Percentiles rank a stretch among this genome's conserved stretches.
Evolutionary conservation across 2,113 vertebrate species (phyloP).

Genomic region (Vimba vimba): DNA sequence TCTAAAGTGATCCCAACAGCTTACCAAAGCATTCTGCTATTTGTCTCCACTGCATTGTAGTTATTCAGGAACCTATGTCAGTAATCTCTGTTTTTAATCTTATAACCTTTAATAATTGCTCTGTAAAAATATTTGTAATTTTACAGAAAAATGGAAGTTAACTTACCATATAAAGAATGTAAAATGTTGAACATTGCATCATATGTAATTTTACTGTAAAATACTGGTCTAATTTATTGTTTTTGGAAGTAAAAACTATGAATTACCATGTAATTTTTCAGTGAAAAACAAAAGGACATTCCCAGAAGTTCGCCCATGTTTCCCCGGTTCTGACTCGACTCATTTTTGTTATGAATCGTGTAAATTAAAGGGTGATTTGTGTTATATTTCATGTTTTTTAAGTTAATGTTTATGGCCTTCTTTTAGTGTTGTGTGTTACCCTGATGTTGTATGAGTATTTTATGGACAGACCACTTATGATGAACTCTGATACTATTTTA

Average conservation of each 20-base stretch:
- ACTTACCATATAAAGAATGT: neutral
- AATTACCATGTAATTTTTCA: neutral
- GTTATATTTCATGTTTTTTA: neutral
- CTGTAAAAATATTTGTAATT: neutral
- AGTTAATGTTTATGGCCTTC: neutral
- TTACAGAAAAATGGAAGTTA: neutral
- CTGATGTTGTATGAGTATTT: neutral
- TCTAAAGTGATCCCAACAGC: neutral
- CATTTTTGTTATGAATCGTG: neutral
- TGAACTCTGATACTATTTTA: neutral
- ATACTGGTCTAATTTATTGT: neutral
- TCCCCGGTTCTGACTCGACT: too few relatives aligned
- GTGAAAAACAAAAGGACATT: neutral
- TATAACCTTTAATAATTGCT: neutral
- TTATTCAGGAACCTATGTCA: neutral
- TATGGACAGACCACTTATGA: neutral
- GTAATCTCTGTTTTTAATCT: neutral
- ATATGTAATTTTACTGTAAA: neutral
- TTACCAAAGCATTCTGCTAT: neutral
- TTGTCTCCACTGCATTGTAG: too few relatives aligned
- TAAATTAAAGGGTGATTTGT: neutral
- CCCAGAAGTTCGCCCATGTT: neutral
- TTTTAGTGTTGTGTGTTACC: neutral
- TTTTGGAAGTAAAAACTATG: neutral
- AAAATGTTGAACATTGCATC: neutral